These are phyloP conservation scores for Atethmia centrago DNA, from an alignment of 2,888 invertebrate genomes.

Conservation along the genomic window DNA sequence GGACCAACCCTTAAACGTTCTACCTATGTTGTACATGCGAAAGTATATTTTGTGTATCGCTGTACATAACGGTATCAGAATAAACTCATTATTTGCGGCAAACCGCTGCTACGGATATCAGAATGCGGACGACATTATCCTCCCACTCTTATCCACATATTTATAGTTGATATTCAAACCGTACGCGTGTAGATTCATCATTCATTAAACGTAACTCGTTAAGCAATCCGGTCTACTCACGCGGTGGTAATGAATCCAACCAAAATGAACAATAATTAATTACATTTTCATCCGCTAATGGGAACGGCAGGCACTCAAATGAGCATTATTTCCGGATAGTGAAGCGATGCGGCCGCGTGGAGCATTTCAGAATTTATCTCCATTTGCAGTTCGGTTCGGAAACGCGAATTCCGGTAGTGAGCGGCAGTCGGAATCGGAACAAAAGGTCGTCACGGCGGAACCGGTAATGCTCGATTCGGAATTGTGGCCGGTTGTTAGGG, in stretches of 20 bases:
- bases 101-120: slow-evolving; percentile 35
- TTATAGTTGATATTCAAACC: slow-evolving; percentile 46
- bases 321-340: slow-evolving; percentile 78
- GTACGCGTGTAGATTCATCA: slow-evolving; percentile 54
- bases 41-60: slow-evolving; percentile 11
- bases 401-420: slow-evolving; percentile 78
- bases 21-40: slow-evolving; percentile 16
- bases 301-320: slow-evolving; percentile 73
- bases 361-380: slow-evolving; percentile 79
- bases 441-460: slow-evolving; percentile 83
- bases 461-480: slow-evolving; percentile 82
- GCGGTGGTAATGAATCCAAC: slow-evolving; percentile 75
- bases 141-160: slow-evolving; percentile 13
- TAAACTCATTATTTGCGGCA: slow-evolving; percentile 52
- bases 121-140: slow-evolving; percentile 36
- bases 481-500: slow-evolving; percentile 75
- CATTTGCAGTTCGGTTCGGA: slow-evolving; percentile 81
- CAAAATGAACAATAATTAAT: slow-evolving; percentile 81
- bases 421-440: slow-evolving; percentile 74
- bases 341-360: slow-evolving; percentile 68
- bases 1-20: slow-evolving; percentile 14
- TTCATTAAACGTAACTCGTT: slow-evolving; percentile 68
- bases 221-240: slow-evolving; percentile 71
- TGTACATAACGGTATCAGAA: slow-evolving; percentile 26
- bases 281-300: slow-evolving; percentile 79